These are phyloP conservation scores for Coptodon rendalli DNA, from an alignment of 2,113 vertebrate genomes.

Conservation along the genomic window DNA sequence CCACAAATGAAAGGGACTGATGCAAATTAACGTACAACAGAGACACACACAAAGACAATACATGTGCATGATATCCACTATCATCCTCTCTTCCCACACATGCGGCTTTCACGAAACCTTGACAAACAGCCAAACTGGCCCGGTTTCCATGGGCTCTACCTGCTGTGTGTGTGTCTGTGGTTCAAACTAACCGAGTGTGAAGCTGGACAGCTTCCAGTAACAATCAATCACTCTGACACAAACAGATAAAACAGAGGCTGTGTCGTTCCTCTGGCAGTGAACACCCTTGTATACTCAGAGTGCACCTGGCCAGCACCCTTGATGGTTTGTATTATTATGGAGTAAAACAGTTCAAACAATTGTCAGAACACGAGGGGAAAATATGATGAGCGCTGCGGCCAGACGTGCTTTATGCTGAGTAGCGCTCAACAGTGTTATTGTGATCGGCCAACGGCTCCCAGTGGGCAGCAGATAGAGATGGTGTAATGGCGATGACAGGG, in stretches of 20 bases:
- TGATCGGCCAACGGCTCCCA: background rate
- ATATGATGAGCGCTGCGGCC: background rate
- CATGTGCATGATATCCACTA: background rate
- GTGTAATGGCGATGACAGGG: constrained; percentile 1
- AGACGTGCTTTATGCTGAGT: background rate
- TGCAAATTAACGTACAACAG: constrained; percentile 23
- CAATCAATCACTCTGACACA: constrained; percentile 50
- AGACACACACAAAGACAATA: background rate
- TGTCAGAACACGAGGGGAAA: background rate
- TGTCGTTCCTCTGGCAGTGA: constrained; percentile 14
- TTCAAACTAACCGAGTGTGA: constrained; percentile 20
- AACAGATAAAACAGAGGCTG: constrained; percentile 32
- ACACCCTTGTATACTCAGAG: background rate
- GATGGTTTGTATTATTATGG: constrained; percentile 8
- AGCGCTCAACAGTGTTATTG: background rate
- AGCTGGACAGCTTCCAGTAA: constrained; percentile 28
- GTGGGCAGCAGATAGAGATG: background rate
- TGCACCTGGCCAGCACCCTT: constrained; percentile 32
- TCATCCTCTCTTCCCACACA: background rate
- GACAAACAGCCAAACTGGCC: constrained; percentile 30
- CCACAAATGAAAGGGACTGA: constrained; percentile 30
- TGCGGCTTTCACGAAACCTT: constrained; percentile 21
- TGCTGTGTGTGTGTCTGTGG: constrained; percentile 7
- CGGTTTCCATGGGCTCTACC: constrained; percentile 6
- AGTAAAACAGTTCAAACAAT: background rate